Evolutionary conservation across 2,797 vertebrate genomes (phyloP).

Genomic region (Propithecus deckenii): DNA sequence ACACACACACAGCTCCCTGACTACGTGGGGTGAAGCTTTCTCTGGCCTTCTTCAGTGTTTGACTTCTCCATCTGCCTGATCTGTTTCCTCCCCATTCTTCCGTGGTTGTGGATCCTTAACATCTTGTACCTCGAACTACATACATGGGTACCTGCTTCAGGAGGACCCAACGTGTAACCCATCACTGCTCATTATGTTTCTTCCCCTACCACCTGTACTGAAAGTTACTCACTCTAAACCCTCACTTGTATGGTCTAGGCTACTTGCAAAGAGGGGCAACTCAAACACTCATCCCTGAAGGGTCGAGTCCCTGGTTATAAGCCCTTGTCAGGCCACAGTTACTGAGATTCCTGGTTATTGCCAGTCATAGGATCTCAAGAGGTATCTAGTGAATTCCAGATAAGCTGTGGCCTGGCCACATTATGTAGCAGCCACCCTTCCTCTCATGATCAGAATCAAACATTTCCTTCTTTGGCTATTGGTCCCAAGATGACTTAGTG

Average conservation of each 20-base stretch:
- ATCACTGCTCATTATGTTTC: not conserved
- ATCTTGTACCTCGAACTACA: not conserved
- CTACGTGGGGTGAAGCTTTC: not conserved
- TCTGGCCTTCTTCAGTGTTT: not conserved
- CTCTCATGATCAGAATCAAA: not conserved
- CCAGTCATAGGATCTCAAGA: not conserved
- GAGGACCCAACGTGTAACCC: not conserved
- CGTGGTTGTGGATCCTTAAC: not conserved
- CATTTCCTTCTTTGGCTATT: not conserved
- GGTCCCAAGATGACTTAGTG: not conserved
- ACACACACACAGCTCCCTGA: not conserved
- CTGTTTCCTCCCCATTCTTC: not conserved
- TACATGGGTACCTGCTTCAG: not conserved
- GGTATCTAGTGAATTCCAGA: not conserved
- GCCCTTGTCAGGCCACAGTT: not conserved
- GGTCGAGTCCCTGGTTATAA: not conserved
- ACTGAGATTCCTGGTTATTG: not conserved
- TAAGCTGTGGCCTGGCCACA: fast-evolving
- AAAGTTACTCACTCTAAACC: not conserved
- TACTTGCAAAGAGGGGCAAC: not conserved
- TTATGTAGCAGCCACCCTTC: not conserved
- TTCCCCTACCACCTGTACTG: not conserved
- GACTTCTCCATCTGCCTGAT: not conserved
- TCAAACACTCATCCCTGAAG: not conserved
- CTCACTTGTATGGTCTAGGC: not conserved